Base-by-base conservation (phyloP, 2,113 vertebrate species). In the Mohoua ochrocephala region DNA sequence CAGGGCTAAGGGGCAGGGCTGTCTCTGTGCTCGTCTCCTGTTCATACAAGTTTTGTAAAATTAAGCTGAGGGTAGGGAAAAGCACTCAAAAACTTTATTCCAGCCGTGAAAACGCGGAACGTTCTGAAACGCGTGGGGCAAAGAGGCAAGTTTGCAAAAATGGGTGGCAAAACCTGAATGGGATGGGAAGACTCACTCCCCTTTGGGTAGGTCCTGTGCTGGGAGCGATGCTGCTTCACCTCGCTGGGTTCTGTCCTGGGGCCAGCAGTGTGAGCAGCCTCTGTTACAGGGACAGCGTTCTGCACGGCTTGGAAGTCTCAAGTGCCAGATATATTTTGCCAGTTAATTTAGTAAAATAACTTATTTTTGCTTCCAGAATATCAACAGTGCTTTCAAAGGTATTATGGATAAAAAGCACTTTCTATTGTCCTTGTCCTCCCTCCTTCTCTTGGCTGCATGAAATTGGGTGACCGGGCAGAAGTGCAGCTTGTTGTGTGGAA, bases 21-120 rank as follows among this genome's bases (percentile, higher is more conserved):
- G 0, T n/a, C 42, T 44, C 30, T 3, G 1, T 6, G 2, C 18
- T 70, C 22, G 60, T 37, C 68, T 57, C 7, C 2, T 42, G 8
- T 74, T 82, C 23, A 1, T 60, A 5, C 27, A 20, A 4, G 16
- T 79, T 53, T 35, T 57, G 10, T 53, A 53, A 52, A 89, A 76
- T 53, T 12, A 33, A 26, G 12, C 7, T 68, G 41, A n/a, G 10
- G 16, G 18, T 37, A 41, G 30, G 37, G 20, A 37, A 76, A 60
- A 69, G 27, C 30, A 53, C 7, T 53, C 49, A 42, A 71, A 68
- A 81, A 5, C 11, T 33, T 8, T 6, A 10, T 54, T 84, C 10
- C 49, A 78, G 37, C 26, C 1, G 0, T 42, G 24, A 30, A n/a
- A 78, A 22, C 11, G 1, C 1, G 2, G 6, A 31, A 5, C 0